These are phyloP conservation scores for Myripristis jacobus DNA, from an alignment of 2,797 vertebrate species.

Conservation along the genomic window DNA sequence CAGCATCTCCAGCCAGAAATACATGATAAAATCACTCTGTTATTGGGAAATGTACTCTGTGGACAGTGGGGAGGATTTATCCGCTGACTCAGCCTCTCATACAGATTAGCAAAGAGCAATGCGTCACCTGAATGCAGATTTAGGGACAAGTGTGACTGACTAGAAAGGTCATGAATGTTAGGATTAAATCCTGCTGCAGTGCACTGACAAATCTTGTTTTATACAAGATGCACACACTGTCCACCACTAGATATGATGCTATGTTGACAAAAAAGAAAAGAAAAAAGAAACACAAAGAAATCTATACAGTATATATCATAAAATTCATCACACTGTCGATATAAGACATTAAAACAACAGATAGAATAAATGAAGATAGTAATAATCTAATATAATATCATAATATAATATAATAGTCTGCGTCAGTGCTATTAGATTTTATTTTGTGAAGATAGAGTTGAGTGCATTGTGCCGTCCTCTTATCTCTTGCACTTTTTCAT, in stretches of 20 bases:
- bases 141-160: conserved; percentile 56
- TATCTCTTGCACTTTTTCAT: not conserved
- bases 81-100: conserved; percentile 69
- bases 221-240: not conserved
- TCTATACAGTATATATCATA: not conserved
- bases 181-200: conserved; percentile 34
- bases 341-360: too few species aligned
- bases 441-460: not conserved
- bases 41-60: conserved; percentile 52
- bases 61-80: conserved; percentile 43
- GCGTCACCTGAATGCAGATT: conserved; percentile 55
- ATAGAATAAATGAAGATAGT: too few species aligned
- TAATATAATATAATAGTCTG: too few species aligned
- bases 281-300: not conserved
- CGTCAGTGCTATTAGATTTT: not conserved
- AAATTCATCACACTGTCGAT: not conserved
- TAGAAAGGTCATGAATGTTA: conserved; percentile 21
- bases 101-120: conserved; percentile 49
- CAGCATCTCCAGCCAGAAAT: not conserved
- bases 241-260: not conserved
- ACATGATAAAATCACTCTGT: conserved; percentile 48
- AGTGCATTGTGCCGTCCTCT: not conserved
- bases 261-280: not conserved
- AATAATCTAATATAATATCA: too few species aligned
- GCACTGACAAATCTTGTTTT: conserved; percentile 1